These are phyloP conservation scores for Trachymyrmex cornetzi DNA, from an alignment of 1,140 invertebrate species.

Conservation along the genomic window DNA sequence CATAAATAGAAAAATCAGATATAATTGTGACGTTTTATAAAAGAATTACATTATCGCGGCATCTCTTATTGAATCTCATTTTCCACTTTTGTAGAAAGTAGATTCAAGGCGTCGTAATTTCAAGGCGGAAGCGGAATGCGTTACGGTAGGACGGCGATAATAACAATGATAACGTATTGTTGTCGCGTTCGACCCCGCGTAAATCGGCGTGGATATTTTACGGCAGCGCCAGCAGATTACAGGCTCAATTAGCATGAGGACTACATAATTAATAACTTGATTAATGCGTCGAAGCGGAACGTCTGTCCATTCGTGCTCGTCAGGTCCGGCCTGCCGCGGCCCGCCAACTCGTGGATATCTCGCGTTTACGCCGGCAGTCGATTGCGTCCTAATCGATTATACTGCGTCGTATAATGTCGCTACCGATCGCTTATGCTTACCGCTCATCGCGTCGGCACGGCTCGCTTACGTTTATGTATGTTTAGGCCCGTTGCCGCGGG, in stretches of 20 bases:
- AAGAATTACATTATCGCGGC: not conserved
- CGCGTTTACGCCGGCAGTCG: slow-evolving; percentile 64
- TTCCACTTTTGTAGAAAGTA: not conserved
- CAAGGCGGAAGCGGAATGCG: slow-evolving; percentile 58
- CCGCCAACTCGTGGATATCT: slow-evolving; percentile 64
- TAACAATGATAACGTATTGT: slow-evolving; percentile 71
- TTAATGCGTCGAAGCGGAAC: slow-evolving; percentile 81
- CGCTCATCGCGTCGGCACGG: slow-evolving; percentile 52
- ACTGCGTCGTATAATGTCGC: slow-evolving; percentile 66
- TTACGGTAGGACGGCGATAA: not conserved
- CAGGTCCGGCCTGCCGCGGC: slow-evolving; percentile 35
- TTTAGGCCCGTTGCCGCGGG: slow-evolving; percentile 62
- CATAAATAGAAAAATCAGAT: not conserved
- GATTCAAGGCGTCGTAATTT: slow-evolving; percentile 28
- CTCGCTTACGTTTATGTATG: slow-evolving; percentile 63
- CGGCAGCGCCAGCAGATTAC: slow-evolving; percentile 75
- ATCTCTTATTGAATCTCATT: not conserved
- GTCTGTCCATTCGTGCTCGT: slow-evolving; percentile 74
- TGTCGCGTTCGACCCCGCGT: slow-evolving; percentile 54
- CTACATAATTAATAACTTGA: slow-evolving; percentile 81
- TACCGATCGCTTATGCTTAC: slow-evolving; percentile 69
- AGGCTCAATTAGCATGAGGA: slow-evolving; percentile 80
- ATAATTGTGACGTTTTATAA: not conserved
- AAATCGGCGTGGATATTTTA: slow-evolving; percentile 79
- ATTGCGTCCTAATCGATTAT: slow-evolving; percentile 71